A percentile compares a stretch with the other conserved stretches of the same genome.
phyloP scores from a whole-genome alignment of 2,888 invertebrate species.

The Colostygia pectinataria region DNA sequence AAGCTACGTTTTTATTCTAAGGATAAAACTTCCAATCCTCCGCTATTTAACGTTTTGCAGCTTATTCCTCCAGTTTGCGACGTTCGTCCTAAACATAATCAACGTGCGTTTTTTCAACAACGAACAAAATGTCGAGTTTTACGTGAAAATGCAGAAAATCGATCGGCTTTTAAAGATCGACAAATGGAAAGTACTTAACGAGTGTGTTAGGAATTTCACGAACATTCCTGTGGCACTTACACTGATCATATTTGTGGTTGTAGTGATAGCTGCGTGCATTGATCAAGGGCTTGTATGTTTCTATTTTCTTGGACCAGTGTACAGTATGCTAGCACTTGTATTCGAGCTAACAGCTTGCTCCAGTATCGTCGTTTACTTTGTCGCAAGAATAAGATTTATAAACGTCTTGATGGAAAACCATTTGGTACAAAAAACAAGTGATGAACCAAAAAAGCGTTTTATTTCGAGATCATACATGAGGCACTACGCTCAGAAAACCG shows the following conservation, averaged over 20 bases:
- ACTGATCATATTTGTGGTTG: constrained; percentile 20
- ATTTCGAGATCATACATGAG: constrained; percentile 27
- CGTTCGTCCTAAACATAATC: constrained; percentile 42
- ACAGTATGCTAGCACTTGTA: constrained; percentile 42
- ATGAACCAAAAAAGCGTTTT: constrained; percentile 22
- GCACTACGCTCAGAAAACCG: constrained; percentile 43
- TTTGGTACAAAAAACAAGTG: constrained; percentile 33
- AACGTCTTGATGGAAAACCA: constrained; percentile 58
- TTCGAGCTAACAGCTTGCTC: constrained; percentile 51
- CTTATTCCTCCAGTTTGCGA: constrained; percentile 33
- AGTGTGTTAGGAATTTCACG: constrained; percentile 37
- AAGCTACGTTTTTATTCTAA: constrained; percentile 23
- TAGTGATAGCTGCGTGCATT: constrained; percentile 25
- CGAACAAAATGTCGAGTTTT: constrained; percentile 49
- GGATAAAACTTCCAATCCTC: constrained; percentile 23
- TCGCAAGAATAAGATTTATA: constrained; percentile 48
- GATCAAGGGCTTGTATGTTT: constrained; percentile 22
- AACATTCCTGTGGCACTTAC: constrained; percentile 32
- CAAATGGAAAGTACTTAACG: constrained; percentile 41
- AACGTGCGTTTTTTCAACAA: constrained; percentile 54
- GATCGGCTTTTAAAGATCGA: constrained; percentile 56
- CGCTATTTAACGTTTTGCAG: constrained; percentile 32
- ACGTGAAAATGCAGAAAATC: constrained; percentile 54
- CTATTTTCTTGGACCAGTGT: constrained; percentile 33
- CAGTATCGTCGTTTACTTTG: constrained; percentile 52